phyloP scores from a whole-genome alignment of 1,140 invertebrate genomes.

The Antheraea pernyi region DNA sequence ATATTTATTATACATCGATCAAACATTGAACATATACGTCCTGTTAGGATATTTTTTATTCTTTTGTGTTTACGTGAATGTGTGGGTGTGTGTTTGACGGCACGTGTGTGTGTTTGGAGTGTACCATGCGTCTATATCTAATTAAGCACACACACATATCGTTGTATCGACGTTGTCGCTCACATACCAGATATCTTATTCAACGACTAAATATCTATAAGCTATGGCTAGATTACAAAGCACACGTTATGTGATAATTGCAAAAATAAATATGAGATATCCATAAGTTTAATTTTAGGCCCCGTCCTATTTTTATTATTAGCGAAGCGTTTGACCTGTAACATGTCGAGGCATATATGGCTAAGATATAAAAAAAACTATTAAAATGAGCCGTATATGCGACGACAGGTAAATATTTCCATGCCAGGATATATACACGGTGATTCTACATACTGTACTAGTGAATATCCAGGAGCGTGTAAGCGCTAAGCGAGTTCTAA shows the following conservation, averaged over 20 bases:
- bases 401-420: background rate
- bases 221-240: conserved; percentile 9
- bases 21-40: conserved; percentile 41
- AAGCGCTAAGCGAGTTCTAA: conserved; percentile 55
- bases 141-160: conserved; percentile 56
- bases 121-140: conserved; percentile 62
- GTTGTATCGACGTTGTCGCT: conserved; percentile 59
- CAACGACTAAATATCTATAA: conserved; percentile 10
- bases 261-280: background rate
- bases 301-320: background rate
- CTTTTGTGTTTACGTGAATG: conserved; percentile 40
- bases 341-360: background rate
- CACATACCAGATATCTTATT: conserved; percentile 70
- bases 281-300: background rate
- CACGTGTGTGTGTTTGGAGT: conserved; percentile 31
- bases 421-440: background rate
- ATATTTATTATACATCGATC: conserved; percentile 47
- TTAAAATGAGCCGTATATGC: background rate
- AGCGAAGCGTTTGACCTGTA: background rate
- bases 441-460: background rate
- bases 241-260: background rate
- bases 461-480: conserved; percentile 24
- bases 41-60: conserved; percentile 1
- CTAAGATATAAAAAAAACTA: no score
- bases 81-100: conserved; percentile 41